These are phyloP conservation scores for Hemibagrus guttatus DNA, from an alignment of 2,797 vertebrate genomes.

Conservation along the genomic window DNA sequence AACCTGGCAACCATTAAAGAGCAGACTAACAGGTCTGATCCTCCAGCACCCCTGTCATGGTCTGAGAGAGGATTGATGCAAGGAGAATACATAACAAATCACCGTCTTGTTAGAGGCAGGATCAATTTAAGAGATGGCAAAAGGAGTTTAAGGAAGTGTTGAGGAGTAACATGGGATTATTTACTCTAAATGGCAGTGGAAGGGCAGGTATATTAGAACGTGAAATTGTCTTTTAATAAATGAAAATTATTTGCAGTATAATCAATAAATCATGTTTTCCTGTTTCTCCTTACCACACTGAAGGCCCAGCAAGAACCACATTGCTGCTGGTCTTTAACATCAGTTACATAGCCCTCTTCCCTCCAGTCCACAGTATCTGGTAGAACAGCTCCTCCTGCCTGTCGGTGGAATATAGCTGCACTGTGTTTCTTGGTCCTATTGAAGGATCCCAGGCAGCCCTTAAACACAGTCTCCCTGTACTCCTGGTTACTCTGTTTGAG, in stretches of 20 bases:
- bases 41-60: slow-evolving; percentile 72
- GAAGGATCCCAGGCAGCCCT: slow-evolving; percentile 66
- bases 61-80: slow-evolving; percentile 31
- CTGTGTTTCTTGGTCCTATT: slow-evolving; percentile 63
- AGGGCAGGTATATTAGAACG: too few species aligned
- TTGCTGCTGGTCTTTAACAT: slow-evolving; percentile 71
- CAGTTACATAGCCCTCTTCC: slow-evolving; percentile 76
- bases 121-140: too few species aligned
- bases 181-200: too few species aligned
- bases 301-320: slow-evolving; percentile 84
- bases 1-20: too few species aligned
- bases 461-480: slow-evolving; percentile 57
- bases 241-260: background rate
- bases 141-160: too few species aligned
- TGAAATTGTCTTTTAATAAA: too few species aligned
- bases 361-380: slow-evolving; percentile 75
- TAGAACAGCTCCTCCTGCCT: slow-evolving; percentile 44
- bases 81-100: background rate
- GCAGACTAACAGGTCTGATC: slow-evolving; percentile 64
- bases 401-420: slow-evolving; percentile 65
- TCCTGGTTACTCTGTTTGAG: slow-evolving; percentile 71
- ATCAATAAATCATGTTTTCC: too few species aligned
- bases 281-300: slow-evolving; percentile 55
- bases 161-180: too few species aligned
- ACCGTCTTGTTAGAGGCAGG: too few species aligned